Base-by-base conservation (phyloP, 1,140 invertebrate species). In the Caerostris darwini region DNA sequence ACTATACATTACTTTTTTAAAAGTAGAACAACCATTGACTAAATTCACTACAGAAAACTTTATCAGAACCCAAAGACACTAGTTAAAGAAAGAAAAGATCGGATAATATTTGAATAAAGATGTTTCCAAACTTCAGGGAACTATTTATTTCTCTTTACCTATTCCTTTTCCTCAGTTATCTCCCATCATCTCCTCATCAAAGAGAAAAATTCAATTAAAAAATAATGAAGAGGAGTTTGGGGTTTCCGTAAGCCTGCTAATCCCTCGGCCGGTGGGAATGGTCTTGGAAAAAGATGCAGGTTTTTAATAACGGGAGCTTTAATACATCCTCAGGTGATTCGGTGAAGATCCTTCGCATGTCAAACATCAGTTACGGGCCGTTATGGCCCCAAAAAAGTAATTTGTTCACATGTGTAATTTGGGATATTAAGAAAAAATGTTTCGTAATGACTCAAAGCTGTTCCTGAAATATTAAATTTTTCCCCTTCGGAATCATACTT, bases 381-480 rank as follows among this genome's bases (percentile, higher is more conserved):
- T 67, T 67, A 67, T 67, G 61, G 61, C 14, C 34, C 34, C 14
- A 12, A n/a, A n/a, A 17, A 67, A 67, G 61, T 67, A 67, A 67
- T 67, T 67, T 67, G 61, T n/a, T 67, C 61, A 4, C 3, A 67
- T 64, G 61, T 67, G 61, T 67, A 67, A 67, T 67, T 67, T 67
- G 17, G 61, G 61, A 67, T 67, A 67, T 67, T 67, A 67, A 67
- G 61, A 67, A 67, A 64, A n/a, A 67, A 67, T 3, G 61, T n/a
- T n/a, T n/a, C 14, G n/a, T 67, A 67, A 67, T 67, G 61, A 67
- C 61, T 67, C 17, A 17, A n/a, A 67, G 61, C n/a, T 67, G 61
- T 67, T 67, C 61, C 12, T 67, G 61, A n/a, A 67, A 67, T 67
- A 67, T 67, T 67, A 67, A 67, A 67, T 67, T 67, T n/a, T 67